A percentile compares a stretch with the other conserved stretches of the same genome.
phyloP scores from a whole-genome alignment of 2,113 vertebrate genomes.

The Paramisgurnus dabryanus region DNA sequence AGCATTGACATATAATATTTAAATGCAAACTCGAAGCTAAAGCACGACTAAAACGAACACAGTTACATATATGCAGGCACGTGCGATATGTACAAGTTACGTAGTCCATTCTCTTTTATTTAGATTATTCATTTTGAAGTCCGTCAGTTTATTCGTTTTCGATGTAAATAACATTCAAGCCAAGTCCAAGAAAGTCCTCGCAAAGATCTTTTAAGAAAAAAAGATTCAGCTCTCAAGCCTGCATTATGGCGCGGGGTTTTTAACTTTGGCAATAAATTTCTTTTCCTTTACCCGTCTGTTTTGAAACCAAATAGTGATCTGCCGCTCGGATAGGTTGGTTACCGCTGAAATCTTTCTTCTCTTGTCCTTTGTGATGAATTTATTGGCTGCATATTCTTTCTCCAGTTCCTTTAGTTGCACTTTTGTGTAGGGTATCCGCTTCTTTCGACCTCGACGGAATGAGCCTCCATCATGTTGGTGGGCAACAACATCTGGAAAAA shows the following conservation, averaged over 20 bases:
- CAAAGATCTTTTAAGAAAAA: conserved; percentile 25
- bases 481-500: conserved; percentile 80
- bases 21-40: conserved; percentile 50
- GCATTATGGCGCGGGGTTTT: conserved; percentile 75
- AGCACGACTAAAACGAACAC: conserved; percentile 48
- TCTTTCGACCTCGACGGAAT: conserved; percentile 91
- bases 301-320: conserved; percentile 98
- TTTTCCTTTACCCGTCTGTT: conserved; percentile 94
- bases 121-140: conserved; percentile 45
- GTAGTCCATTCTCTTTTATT: conserved; percentile 32
- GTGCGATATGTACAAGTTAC: conserved; percentile 65
- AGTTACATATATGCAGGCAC: conserved; percentile 62
- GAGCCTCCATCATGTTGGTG: conserved; percentile 86
- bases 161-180: conserved; percentile 46
- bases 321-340: conserved; percentile 90
- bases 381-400: conserved; percentile 89
- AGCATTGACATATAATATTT: conserved; percentile 59
- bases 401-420: conserved; percentile 91
- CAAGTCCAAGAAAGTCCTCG: conserved; percentile 42
- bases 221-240: background rate
- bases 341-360: conserved; percentile 87
- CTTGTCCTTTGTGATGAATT: conserved; percentile 97
- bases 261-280: conserved; percentile 91
- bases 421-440: conserved; percentile 92
- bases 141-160: conserved; percentile 33